phyloP scores from a whole-genome alignment of 2,113 vertebrate genomes.

The Dicaeum eximium region DNA sequence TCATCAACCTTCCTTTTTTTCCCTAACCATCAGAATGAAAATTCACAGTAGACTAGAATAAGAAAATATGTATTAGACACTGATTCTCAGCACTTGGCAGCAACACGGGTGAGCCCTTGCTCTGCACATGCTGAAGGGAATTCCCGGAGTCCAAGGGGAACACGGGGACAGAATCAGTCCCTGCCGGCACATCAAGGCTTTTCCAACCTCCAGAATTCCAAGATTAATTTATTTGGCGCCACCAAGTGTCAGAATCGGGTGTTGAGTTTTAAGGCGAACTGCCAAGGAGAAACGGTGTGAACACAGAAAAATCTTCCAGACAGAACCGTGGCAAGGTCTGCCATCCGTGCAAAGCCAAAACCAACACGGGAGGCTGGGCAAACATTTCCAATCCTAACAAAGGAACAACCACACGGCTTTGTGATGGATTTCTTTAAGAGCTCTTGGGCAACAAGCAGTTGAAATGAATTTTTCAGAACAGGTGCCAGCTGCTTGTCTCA shows the following conservation, averaged over 20 bases:
- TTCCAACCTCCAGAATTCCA: not conserved
- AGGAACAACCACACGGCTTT: not conserved
- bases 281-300: not conserved
- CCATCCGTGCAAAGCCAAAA: not conserved
- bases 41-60: not conserved
- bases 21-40: not conserved
- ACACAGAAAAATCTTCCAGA: not conserved
- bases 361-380: rapidly evolving
- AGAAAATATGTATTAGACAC: not conserved
- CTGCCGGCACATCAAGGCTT: not conserved
- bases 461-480: not conserved
- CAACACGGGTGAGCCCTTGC: not conserved
- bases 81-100: not conserved
- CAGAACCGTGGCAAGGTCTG: not conserved
- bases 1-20: not conserved
- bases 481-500: not conserved
- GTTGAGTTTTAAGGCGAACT: not conserved
- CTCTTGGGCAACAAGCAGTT: not conserved
- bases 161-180: not conserved
- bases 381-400: not conserved
- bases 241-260: conserved; percentile 38
- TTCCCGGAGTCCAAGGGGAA: rapidly evolving
- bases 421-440: not conserved
- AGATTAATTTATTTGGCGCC: conserved; percentile 48
- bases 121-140: not conserved